These are phyloP conservation scores for Xanthia togata DNA, from an alignment of 2,888 invertebrate genomes.

Conservation along the genomic window DNA sequence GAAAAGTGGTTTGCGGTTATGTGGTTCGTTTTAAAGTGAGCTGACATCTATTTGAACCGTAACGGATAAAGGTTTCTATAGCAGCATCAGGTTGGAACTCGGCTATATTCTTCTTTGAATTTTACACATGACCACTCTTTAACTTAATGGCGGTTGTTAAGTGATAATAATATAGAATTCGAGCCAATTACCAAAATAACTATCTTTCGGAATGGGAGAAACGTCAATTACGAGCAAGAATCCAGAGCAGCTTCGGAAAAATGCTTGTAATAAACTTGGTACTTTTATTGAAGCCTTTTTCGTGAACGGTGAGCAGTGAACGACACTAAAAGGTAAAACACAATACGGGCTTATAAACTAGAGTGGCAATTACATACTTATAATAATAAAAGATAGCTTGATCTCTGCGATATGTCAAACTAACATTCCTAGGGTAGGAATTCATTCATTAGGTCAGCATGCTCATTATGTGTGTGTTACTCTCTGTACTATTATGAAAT, in stretches of 20 bases:
- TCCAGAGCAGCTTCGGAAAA: background rate
- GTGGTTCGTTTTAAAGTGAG: background rate
- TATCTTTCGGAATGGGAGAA: background rate
- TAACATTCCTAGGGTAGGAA: too few relatives aligned
- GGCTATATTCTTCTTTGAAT: background rate
- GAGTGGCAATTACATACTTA: background rate
- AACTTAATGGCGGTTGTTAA: background rate
- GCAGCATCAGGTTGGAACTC: background rate
- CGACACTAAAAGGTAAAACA: background rate
- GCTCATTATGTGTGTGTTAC: too few relatives aligned
- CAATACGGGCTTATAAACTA: background rate
- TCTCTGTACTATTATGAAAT: too few relatives aligned
- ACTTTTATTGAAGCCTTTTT: slow-evolving; percentile 3
- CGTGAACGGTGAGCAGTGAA: background rate
- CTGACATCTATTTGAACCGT: background rate
- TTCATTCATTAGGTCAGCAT: too few relatives aligned
- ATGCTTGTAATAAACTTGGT: too few relatives aligned
- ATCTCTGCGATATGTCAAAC: too few relatives aligned
- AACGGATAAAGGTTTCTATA: background rate
- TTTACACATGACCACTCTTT: background rate
- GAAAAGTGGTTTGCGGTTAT: background rate
- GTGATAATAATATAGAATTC: background rate
- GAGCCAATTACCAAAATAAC: background rate
- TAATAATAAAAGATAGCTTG: too few relatives aligned
- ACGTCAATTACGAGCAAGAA: background rate